Evolutionary conservation across 2,888 invertebrate genomes (phyloP).

Genomic region (Melikaiella ostensackeni): DNA sequence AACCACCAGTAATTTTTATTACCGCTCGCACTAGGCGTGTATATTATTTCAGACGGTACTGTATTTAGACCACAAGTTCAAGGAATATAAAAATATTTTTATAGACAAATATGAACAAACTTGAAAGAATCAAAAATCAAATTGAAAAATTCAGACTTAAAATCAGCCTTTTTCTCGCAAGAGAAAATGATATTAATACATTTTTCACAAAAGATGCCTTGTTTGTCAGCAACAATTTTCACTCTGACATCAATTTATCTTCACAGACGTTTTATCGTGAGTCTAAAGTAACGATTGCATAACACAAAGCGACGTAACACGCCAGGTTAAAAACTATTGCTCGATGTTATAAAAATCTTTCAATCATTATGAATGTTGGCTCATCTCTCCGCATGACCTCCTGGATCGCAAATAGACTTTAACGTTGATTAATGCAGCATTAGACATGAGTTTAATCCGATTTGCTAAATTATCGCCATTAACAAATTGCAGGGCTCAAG

Average conservation of each 20-base stretch:
- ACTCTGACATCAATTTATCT: not conserved
- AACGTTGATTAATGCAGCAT: constrained; percentile 47
- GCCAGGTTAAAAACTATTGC: not conserved
- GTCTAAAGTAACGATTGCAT: not conserved
- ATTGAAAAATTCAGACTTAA: too few species aligned
- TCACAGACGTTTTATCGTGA: not conserved
- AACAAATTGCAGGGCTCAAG: constrained; percentile 54
- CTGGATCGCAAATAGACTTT: constrained; percentile 37
- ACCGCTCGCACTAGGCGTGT: too few species aligned
- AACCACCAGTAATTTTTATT: too few species aligned
- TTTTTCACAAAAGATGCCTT: not conserved
- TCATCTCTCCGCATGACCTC: not conserved
- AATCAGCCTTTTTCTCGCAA: too few species aligned
- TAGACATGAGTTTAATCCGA: constrained; percentile 49
- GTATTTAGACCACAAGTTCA: too few species aligned
- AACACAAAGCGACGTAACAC: not conserved
- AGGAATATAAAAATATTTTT: too few species aligned
- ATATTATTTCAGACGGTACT: too few species aligned
- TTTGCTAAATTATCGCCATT: constrained; percentile 55
- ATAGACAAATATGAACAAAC: too few species aligned
- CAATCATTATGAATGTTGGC: constrained; percentile 9
- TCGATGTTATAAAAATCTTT: not conserved
- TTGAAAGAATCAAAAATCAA: too few species aligned
- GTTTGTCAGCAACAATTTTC: not conserved
- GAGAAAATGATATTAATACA: too few species aligned